Base-by-base conservation (phyloP, 2,113 vertebrate species). In the Bubo scandiacus region DNA sequence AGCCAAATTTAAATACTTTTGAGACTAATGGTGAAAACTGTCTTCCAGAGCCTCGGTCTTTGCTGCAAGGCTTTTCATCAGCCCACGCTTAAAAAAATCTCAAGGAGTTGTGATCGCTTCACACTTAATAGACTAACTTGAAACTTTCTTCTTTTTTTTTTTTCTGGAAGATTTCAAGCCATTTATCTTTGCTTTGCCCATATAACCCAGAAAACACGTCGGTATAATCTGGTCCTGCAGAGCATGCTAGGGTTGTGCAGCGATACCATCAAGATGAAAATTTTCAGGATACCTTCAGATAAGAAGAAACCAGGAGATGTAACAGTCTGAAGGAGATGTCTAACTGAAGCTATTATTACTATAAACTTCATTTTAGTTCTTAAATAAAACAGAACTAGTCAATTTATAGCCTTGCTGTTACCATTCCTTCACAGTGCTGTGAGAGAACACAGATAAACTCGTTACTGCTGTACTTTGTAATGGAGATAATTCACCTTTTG, bases 401-500 rank as follows among this genome's bases (percentile, higher is more conserved):
- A 10, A 11, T 61, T 49, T 23, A 25, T 8, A 63, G 15, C 80
- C 17, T 57, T 88, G 88, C 88, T 59, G 52, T 42, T 87, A 49
- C 67, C 61, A 59, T 62, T 52, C 66, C 84, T 79, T 27, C 63
- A n/a, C 49, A 15, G 74, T 61, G 81, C 86, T 79, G 49, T 32
- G 14, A 63, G 84, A 94, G 36, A 67, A 83, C 92, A 59, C 51
- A 30, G 54, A 72, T 57, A 72, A 86, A 92, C 93, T 47, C 36
- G 18, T 75, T 68, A 78, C 25, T 84, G 83, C 94, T 92, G 30
- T 52, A 26, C 81, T 95, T 47, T 75, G 49, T 47, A 68, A 95
- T 3, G 22, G 89, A 91, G 47, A 92, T 61, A 90, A 97, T 95
- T 96, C 96, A 95, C 90, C 78, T 81, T 97, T 78, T 78, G 88